These are phyloP conservation scores for Ophioninae sp. DNA, from an alignment of 2,888 invertebrate species.

Conservation along the genomic window DNA sequence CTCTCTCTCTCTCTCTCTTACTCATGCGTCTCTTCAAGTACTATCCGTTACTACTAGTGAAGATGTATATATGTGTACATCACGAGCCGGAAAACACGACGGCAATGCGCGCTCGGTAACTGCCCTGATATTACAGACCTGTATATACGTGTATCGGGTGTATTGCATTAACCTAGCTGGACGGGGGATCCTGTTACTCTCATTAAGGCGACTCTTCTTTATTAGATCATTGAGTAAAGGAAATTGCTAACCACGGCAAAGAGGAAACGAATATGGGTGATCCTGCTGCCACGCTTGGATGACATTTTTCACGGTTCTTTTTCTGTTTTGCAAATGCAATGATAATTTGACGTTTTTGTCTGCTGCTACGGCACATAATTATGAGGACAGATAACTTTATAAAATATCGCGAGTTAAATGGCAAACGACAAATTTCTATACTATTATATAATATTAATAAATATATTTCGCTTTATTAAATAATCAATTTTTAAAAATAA, in stretches of 20 bases:
- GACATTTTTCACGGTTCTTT: background rate
- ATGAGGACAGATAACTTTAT: too few species aligned
- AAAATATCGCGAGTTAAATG: too few species aligned
- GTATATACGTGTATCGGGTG: constrained; percentile 33
- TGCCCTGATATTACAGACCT: constrained; percentile 8
- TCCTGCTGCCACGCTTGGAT: too few species aligned
- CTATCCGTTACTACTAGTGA: background rate
- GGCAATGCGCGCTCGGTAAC: constrained; percentile 45
- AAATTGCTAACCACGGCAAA: background rate
- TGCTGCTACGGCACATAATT: too few species aligned
- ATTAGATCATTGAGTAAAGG: background rate
- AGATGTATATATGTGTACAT: background rate
- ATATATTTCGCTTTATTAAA: too few species aligned
- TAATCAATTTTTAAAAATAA: too few species aligned
- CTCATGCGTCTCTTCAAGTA: background rate
- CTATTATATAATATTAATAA: too few species aligned
- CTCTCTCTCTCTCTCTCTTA: background rate
- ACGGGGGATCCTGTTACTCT: constrained; percentile 3
- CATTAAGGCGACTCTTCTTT: background rate
- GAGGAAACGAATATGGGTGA: background rate
- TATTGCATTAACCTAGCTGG: constrained; percentile 73
- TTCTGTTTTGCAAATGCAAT: background rate
- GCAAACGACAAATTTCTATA: too few species aligned
- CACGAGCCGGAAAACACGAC: constrained; percentile 22
- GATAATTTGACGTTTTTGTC: background rate